Evolutionary conservation across 2,797 vertebrate species (phyloP), one percentile per base, ranked within the genome.

Genomic region (Tenualosa thibaudeaui): DNA sequence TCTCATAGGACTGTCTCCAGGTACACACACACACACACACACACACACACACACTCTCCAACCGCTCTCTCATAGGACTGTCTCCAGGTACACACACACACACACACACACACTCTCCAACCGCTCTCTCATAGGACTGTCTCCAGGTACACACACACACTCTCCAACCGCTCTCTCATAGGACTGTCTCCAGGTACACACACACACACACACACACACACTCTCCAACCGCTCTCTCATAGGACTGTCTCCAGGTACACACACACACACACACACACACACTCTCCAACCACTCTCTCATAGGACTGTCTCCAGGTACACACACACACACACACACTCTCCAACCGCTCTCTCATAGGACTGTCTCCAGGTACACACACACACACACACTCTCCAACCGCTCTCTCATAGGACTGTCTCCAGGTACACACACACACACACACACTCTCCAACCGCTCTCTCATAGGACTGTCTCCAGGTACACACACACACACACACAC

Each of bases 31-130:
- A 60, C 58, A 60, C 46, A 60, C 58, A 60, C 58, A 60, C 58
- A 60, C 46, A 46, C 90, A 96, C 90, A 90, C 97, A 93, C 89
- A 97, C 96, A 2, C 93, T 98, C 62, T 9, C 62, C n/a, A 24
- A 65, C 24, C 62, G 24, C 62, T 26, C 62, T 0, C 62, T 26
- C 62, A 65, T 65, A 6, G 62, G 22, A n/a, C 62, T 26, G 6
- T 26, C 62, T 3, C 56, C 56, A 58, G 56, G 56, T 58, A 58
- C 56, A 71, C 65, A 62, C 62, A 26, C 65, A 68, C 65, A 65
- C 62, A 65, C 62, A 71, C 65, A 71, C 65, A 85, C 91, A 71
- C 65, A 71, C 65, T 71, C 31, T 5, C 65, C 65, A 71, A 71
- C 65, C 65, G 65, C 26, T 37, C 31, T 3, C 65, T 71, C 31